Conservation (phyloP, 2,113 vertebrate species). For the Mirounga angustirostris region DNA sequence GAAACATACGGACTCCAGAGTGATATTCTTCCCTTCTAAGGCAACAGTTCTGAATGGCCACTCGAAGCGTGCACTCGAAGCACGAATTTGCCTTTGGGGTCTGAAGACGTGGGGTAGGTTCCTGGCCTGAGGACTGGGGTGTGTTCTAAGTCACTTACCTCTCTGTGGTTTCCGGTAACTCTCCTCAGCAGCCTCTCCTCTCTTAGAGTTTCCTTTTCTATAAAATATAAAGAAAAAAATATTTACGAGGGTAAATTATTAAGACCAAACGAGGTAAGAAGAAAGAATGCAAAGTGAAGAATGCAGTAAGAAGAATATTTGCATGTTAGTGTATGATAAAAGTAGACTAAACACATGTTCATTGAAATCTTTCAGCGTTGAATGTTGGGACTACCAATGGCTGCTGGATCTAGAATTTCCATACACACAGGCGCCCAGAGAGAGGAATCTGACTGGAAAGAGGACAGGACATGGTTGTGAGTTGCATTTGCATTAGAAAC, state of each 20-base stretch:
- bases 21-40: background rate
- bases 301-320: background rate
- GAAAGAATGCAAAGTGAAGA: background rate
- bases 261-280: background rate
- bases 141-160: background rate
- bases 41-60: background rate
- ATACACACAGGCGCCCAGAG: background rate
- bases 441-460: background rate
- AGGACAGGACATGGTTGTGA: background rate
- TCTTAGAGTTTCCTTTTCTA: background rate
- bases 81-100: accelerated
- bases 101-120: background rate
- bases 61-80: accelerated
- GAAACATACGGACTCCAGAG: background rate
- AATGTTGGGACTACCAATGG: no score
- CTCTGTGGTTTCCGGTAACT: background rate
- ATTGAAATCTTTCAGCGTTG: background rate
- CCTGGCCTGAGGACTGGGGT: no score
- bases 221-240: background rate
- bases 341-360: background rate
- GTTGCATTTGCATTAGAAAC: background rate
- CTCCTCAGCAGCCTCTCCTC: background rate
- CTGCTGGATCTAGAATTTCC: background rate
- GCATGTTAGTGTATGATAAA: background rate
- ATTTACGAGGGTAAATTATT: background rate